These are phyloP conservation scores for Saxicola maurus DNA, from an alignment of 2,797 vertebrate species.

Conservation along the genomic window DNA sequence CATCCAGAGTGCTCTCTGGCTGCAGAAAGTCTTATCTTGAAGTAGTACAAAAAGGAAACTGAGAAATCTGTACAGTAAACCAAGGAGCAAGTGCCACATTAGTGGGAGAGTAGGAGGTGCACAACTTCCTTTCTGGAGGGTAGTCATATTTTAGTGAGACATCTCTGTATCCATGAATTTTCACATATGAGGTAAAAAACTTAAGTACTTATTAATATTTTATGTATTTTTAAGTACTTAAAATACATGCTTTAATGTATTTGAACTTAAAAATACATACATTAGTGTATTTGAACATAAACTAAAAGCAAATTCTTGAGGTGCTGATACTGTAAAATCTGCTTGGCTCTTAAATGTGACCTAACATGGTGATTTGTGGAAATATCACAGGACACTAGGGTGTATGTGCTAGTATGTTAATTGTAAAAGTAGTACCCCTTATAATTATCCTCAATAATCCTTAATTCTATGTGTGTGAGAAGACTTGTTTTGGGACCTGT, in stretches of 20 bases:
- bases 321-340: not conserved
- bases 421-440: not conserved
- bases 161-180: not conserved
- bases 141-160: not conserved
- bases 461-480: not conserved
- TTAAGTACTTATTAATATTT: not conserved
- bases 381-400: not conserved
- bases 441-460: not conserved
- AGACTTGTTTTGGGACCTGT: not conserved
- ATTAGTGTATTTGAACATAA: not conserved
- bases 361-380: not conserved
- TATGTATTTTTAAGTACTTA: not conserved
- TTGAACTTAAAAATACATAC: not conserved
- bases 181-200: not conserved
- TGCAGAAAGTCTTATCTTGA: not conserved
- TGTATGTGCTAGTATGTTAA: not conserved
- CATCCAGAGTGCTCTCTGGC: not conserved
- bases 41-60: not conserved
- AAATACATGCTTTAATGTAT: not conserved
- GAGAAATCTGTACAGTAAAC: not conserved
- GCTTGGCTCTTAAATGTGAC: not conserved
- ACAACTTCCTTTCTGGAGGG: not conserved
- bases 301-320: not conserved
- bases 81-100: not conserved
- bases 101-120: not conserved